Evolutionary conservation across 2,888 invertebrate genomes (phyloP).

Genomic region (Lacanobia wlatinum): DNA sequence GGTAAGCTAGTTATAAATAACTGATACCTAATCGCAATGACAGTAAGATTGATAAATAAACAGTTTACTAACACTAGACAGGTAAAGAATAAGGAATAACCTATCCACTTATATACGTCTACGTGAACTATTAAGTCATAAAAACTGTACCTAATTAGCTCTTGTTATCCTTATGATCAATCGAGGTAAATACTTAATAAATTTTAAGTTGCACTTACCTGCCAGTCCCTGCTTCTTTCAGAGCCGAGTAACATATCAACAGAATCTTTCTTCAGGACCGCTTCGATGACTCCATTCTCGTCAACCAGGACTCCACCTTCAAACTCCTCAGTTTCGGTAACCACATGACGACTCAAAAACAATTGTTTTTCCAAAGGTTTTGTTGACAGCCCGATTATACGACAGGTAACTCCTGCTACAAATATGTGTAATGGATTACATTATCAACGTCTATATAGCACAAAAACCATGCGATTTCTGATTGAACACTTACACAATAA

Average conservation of each 20-base stretch:
- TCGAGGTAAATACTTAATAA: not conserved
- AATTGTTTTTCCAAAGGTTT: conserved; percentile 71
- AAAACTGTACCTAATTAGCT: not conserved
- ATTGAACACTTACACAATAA: conserved; percentile 59
- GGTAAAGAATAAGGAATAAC: not conserved
- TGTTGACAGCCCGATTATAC: conserved; percentile 44
- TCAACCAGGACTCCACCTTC: conserved; percentile 91
- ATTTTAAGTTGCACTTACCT: conserved; percentile 47
- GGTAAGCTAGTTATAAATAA: conserved; percentile 1
- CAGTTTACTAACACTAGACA: not conserved
- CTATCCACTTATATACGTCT: not conserved
- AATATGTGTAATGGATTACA: conserved; percentile 33
- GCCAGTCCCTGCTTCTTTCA: conserved; percentile 66
- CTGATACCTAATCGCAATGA: conserved; percentile 12
- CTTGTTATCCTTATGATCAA: not conserved
- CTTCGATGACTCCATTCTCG: conserved; percentile 90
- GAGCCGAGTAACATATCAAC: conserved; percentile 72
- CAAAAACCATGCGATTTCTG: conserved; percentile 5
- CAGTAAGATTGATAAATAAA: not conserved
- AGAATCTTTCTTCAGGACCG: conserved; percentile 85
- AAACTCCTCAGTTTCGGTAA: conserved; percentile 87
- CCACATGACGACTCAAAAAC: conserved; percentile 85
- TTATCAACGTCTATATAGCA: conserved; percentile 1
- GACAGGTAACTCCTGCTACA: conserved; percentile 53
- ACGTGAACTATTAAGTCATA: conserved; percentile 1